Evolutionary conservation across 2,888 invertebrate species (phyloP), one percentile per base, ranked within the genome.

Genomic region (Acanthoscelides obtectus): DNA sequence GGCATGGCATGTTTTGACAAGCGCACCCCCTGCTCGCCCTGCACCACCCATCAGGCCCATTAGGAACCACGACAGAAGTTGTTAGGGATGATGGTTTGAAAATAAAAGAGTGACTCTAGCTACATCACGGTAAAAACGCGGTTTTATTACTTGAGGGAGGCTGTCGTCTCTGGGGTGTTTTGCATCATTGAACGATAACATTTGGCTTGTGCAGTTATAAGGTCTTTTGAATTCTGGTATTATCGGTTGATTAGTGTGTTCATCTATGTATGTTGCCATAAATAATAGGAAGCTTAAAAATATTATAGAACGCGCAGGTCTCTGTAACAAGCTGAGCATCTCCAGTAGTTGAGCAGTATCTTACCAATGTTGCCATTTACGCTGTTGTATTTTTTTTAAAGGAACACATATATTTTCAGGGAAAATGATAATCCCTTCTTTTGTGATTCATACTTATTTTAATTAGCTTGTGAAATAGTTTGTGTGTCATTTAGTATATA

Each of bases 1-100:
- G 80, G 45, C 17, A 45, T 45, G 45, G 80, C 17, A 17, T 84
- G 83, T 84, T 84, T 81, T 84, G 84, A 84, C 84, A 84, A 77
- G 74, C 72, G 78, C 77, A 77, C 78, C 79, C 25, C 25, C 25
- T 25, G 12, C 45, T 45, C 66, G 5, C n/a, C 22, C 22, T 22
- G 66, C 22, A 19, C 19, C 22, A 19, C 19, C 66, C 22, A 66
- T 22, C 22, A 66, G 19, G 22, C 66, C 66, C 66, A 22, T 66
- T 66, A 21, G 22, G n/a, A 66, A 17, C 22, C 66, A 66, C 66
- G 66, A 66, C 66, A 66, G 5, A 22, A 22, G 22, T 22, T 66
- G 66, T 22, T 66, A 21, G 21, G 66, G 66, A 66, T 22, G 22
- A 66, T 66, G 22, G 6, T n/a, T 66, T 12, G 22, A 22, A 17